phyloP scores from a whole-genome alignment of 2,113 vertebrate species.

The Casuarius casuarius region DNA sequence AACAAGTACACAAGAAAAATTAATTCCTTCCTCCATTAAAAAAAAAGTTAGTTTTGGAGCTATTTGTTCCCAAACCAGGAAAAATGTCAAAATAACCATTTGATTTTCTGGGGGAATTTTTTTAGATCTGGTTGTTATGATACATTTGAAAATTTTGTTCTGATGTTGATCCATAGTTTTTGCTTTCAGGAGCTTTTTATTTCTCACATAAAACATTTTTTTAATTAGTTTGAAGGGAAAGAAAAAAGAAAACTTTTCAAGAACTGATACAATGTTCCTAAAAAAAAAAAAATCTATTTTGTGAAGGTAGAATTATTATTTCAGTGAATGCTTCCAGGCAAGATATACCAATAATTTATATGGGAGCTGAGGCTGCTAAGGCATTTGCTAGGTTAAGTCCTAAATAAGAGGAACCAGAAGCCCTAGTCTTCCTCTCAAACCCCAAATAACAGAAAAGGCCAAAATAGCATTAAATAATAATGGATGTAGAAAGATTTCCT shows the following conservation, averaged over 20 bases:
- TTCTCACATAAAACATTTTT: neutral
- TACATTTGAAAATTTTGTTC: neutral
- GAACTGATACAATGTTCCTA: neutral
- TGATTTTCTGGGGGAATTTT: neutral
- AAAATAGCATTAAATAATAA: neutral
- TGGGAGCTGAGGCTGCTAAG: neutral
- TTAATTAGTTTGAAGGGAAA: neutral
- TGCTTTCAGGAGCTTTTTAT: neutral
- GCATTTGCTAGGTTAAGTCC: neutral
- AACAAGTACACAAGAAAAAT: neutral
- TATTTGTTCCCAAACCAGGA: neutral
- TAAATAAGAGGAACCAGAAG: neutral
- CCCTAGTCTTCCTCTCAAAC: neutral
- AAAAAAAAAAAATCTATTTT: neutral
- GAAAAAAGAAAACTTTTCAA: neutral
- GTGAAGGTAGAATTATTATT: too few species aligned
- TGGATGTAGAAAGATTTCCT: neutral
- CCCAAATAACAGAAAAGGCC: neutral
- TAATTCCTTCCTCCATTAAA: neutral
- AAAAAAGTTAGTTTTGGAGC: neutral
- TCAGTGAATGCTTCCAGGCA: neutral
- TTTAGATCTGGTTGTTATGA: neutral
- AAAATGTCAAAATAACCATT: neutral
- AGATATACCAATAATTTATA: neutral
- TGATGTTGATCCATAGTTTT: neutral